Percentiles rank a stretch among this genome's conserved stretches.
These are phyloP conservation scores for Drosophila bunnanda DNA, from an alignment of 2,888 invertebrate species.

Conservation along the genomic window DNA sequence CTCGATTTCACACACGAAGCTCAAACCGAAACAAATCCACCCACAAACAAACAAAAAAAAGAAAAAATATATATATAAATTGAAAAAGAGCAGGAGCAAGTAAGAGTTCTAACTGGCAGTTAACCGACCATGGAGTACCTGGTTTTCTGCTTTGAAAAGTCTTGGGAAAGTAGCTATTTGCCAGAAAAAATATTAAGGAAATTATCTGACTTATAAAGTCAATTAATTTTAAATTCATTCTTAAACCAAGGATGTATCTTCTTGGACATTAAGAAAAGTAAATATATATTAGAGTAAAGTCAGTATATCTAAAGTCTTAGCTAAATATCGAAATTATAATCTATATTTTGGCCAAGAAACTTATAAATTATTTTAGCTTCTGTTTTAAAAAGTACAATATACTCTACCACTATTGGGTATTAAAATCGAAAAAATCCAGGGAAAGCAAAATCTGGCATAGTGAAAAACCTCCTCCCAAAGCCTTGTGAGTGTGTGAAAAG, in stretches of 20 bases:
- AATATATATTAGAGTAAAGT: no score
- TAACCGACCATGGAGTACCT: conserved; percentile 6
- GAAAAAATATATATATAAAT: conserved; percentile 2
- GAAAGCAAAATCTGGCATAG: conserved; percentile 25
- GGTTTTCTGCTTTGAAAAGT: neutral
- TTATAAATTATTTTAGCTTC: neutral
- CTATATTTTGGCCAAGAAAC: accelerated
- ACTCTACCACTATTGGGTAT: neutral
- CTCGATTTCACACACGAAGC: conserved; percentile 55
- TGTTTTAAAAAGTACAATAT: neutral
- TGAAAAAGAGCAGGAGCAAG: conserved; percentile 3
- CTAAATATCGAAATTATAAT: no score
- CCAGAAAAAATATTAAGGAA: neutral
- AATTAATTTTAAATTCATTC: neutral
- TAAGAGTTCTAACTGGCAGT: neutral
- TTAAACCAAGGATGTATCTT: no score
- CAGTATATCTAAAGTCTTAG: no score
- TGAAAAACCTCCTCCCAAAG: conserved; percentile 21
- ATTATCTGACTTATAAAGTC: neutral
- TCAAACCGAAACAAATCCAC: conserved; percentile 38
- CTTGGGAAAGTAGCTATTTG: neutral
- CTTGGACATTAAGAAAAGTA: no score
- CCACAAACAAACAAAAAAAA: conserved; percentile 7
- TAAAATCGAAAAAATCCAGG: conserved; percentile 15
- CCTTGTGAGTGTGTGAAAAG: conserved; percentile 13